Conservation (phyloP, 2,888 invertebrate species). For the Protodeltote pygarga region DNA sequence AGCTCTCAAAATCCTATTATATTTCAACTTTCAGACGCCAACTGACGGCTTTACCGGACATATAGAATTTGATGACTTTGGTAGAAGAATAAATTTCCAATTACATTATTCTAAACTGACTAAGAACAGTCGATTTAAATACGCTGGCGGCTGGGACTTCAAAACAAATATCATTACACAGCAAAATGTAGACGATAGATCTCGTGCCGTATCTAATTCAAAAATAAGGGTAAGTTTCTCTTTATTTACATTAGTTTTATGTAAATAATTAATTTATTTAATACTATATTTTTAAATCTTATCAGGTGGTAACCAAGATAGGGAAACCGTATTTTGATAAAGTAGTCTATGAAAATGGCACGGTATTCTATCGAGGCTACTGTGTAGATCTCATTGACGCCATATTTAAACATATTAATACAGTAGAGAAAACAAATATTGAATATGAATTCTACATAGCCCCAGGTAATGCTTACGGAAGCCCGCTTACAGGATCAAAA, state of each 20-base stretch:
- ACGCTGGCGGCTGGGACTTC: slow-evolving; percentile 85
- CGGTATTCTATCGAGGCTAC: slow-evolving; percentile 91
- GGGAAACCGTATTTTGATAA: slow-evolving; percentile 67
- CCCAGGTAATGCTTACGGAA: slow-evolving; percentile 89
- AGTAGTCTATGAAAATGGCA: slow-evolving; percentile 56
- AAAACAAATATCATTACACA: slow-evolving; percentile 67
- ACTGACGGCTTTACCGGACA: slow-evolving; percentile 88
- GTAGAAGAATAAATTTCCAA: slow-evolving; percentile 88
- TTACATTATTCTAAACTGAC: slow-evolving; percentile 85
- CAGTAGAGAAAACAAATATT: slow-evolving; percentile 67
- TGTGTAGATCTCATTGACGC: slow-evolving; percentile 94
- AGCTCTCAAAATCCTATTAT: no score
- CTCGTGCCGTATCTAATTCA: slow-evolving; percentile 77
- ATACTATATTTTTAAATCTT: slow-evolving; percentile 44
- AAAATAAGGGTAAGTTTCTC: slow-evolving; percentile 88
- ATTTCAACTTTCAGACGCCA: slow-evolving; percentile 71
- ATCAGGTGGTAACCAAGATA: slow-evolving; percentile 87
- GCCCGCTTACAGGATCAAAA: slow-evolving; percentile 88
- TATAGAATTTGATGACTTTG: slow-evolving; percentile 89
- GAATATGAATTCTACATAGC: slow-evolving; percentile 89
- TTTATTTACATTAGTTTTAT: no score
- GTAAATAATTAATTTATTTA: background rate
- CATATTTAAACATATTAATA: slow-evolving; percentile 84
- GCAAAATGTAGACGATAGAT: slow-evolving; percentile 63
- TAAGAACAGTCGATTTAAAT: slow-evolving; percentile 85